Conservation (phyloP, 2,797 vertebrate species). For the Columba guinea region DNA sequence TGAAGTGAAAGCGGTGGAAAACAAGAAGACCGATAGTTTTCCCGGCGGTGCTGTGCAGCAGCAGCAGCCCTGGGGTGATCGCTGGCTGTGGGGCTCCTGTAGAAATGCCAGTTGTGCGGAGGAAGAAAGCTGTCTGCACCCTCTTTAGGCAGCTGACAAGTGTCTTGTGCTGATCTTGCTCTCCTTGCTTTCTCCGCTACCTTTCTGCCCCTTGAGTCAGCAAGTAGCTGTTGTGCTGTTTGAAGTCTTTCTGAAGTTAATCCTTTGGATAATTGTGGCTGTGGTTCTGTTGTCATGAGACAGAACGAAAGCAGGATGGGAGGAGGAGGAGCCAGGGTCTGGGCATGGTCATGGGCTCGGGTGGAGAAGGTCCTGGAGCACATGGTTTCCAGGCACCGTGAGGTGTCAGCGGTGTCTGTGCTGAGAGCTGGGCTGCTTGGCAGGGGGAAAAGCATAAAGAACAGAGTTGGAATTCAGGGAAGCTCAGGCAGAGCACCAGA, state of each 20-base stretch:
- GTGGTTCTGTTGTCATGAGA: not conserved
- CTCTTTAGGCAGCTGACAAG: not conserved
- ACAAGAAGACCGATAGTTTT: rapidly evolving
- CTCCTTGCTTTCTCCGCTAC: not conserved
- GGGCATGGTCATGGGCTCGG: not conserved
- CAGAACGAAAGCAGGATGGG: not conserved
- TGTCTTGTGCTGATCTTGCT: not conserved
- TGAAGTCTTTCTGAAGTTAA: not conserved
- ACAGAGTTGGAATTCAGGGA: not conserved
- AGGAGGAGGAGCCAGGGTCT: not conserved
- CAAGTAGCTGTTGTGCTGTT: not conserved
- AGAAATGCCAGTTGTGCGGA: rapidly evolving
- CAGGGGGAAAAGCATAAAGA: not conserved
- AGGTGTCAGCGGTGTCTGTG: not conserved
- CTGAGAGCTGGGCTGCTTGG: not conserved
- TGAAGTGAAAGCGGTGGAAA: not conserved
- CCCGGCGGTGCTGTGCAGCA: rapidly evolving
- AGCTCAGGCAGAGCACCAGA: not conserved
- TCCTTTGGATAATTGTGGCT: not conserved
- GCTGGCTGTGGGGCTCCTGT: not conserved
- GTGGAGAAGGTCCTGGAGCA: not conserved
- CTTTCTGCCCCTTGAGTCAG: not conserved
- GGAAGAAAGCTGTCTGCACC: not conserved
- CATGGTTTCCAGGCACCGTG: not conserved
- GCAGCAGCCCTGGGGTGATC: not conserved